A percentile compares a stretch with the other conserved stretches of the same genome.
These are phyloP conservation scores for Hemicordylus capensis DNA, from an alignment of 2,113 vertebrate genomes.

Conservation along the genomic window DNA sequence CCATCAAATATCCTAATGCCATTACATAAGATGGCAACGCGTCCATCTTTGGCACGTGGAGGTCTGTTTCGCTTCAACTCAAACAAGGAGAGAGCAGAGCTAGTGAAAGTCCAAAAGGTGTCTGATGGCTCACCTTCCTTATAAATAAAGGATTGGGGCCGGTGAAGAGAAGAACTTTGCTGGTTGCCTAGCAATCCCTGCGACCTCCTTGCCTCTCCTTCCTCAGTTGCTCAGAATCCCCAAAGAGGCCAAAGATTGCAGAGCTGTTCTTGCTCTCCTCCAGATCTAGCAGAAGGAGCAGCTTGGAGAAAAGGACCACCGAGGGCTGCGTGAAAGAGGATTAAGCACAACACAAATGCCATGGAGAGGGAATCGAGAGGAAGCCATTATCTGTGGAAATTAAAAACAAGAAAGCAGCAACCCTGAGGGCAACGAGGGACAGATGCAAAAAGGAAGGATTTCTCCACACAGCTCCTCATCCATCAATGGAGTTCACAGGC, in stretches of 20 bases:
- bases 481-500: not conserved
- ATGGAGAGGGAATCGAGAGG: not conserved
- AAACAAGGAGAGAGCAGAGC: not conserved
- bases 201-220: not conserved
- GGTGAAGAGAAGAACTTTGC: not conserved
- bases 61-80: not conserved
- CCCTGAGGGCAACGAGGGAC: not conserved
- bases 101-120: not conserved
- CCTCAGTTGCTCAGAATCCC: too few relatives aligned
- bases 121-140: not conserved
- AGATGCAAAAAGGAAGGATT: not conserved
- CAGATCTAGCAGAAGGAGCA: not conserved
- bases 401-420: not conserved
- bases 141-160: not conserved
- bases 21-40: not conserved
- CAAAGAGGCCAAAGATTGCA: not conserved
- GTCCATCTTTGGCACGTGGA: not conserved
- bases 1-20: not conserved
- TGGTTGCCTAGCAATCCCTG: not conserved
- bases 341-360: not conserved
- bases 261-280: not conserved
- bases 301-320: not conserved
- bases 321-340: not conserved
- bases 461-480: too few relatives aligned
- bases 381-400: not conserved